phyloP scores from a whole-genome alignment of 2,113 vertebrate genomes.

The Falcunculus frontatus region DNA sequence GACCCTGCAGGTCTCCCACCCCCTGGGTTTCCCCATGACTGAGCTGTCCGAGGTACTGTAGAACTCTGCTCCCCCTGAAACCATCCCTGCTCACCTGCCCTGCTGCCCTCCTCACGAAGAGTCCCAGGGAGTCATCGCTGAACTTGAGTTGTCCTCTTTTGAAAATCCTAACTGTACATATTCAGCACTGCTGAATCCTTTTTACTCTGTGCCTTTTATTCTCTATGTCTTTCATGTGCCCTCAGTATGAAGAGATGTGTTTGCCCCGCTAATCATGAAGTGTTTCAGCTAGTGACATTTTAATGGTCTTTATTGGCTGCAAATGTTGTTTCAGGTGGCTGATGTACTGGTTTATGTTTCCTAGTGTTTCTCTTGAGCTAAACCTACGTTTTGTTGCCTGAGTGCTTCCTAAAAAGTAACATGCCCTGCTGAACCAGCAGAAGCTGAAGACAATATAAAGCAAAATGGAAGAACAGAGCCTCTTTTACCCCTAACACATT shows the following conservation, averaged over 20 bases:
- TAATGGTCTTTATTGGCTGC: not conserved
- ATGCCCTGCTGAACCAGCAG: not conserved
- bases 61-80: not conserved
- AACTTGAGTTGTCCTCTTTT: not conserved
- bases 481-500: not conserved
- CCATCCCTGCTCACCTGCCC: not conserved
- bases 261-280: not conserved
- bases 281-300: not conserved
- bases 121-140: not conserved
- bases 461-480: not conserved
- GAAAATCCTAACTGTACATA: not conserved
- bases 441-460: not conserved
- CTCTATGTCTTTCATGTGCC: not conserved
- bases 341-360: not conserved
- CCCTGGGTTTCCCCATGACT: not conserved
- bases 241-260: not conserved
- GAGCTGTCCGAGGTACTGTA: constrained; percentile 65
- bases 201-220: not conserved
- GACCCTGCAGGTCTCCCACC: not conserved
- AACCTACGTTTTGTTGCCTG: not conserved
- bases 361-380: not conserved
- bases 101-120: not conserved
- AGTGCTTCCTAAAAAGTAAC: not conserved
- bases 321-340: not conserved
- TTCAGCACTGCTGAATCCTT: not conserved